Base-by-base conservation (phyloP, 2,797 vertebrate genomes). In the Hyperoplus immaculatus region DNA sequence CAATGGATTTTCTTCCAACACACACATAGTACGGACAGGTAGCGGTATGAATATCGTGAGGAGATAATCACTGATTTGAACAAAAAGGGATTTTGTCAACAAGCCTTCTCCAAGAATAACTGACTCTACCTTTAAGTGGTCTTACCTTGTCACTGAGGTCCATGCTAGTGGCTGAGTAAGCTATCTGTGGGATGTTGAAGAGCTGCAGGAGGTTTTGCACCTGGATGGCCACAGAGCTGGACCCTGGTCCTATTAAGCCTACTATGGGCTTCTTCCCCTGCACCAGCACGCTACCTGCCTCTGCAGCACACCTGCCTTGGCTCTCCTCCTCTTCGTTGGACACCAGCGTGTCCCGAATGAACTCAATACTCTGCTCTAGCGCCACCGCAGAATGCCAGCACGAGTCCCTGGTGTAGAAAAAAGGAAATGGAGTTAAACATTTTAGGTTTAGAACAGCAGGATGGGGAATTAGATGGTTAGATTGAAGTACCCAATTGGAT, bases 111-210 rank as follows among this genome's bases (percentile, higher is more conserved):
- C 29, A 29, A 29, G 29, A 29, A 29, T 29, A 0, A 29, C 29
- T 29, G 29, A 29, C 29, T 29, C 29, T 29, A 29, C 29, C 29
- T 29, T 29, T 29, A n/a, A 10, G 3, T 46, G 16, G 1, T 47
- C 62, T 62, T 51, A 94, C 94, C 95, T 99, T 99, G 92, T 99
- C 98, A 0, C 98, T 99, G 86, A 99, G 94, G 85, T 99, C 98
- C 98, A 99, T 99, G 92, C 98, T 99, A 42, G 98, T 99, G 84
- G 98, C 98, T 0, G 98, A 99, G 92, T 99, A 99, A 65, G 98
- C 98, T 78, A 99, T 99, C 89, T 99, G 98, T 78, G 98, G 98
- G 95, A 99, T 99, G 95, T 99, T 99, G 92, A 99, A 99, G 86
- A 99, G 97, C 90, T 99, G 98, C 38, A 99, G 95, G 74, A 99